Evolutionary conservation across 2,888 invertebrate species (phyloP).

Genomic region (Disparrhopalites patrizii): DNA sequence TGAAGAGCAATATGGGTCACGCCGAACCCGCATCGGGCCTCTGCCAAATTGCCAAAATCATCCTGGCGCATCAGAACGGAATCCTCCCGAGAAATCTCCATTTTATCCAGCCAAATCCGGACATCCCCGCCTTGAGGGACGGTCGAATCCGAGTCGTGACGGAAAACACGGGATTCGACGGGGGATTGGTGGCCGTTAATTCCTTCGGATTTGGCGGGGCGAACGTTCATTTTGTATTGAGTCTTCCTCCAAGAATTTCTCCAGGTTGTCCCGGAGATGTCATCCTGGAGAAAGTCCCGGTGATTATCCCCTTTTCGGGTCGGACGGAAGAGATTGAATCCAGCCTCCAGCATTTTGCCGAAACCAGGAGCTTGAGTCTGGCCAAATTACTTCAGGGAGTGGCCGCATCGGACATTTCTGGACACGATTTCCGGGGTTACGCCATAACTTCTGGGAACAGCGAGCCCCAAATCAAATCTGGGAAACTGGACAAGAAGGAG

Average conservation of each 20-base stretch:
- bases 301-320: not conserved
- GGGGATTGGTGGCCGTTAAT: constrained; percentile 19
- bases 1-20: constrained; percentile 59
- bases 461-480: not conserved
- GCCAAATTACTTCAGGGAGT: constrained; percentile 24
- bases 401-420: constrained; percentile 1
- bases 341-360: not conserved
- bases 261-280: too few species aligned
- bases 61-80: constrained; percentile 55
- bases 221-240: not conserved
- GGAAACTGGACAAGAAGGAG: constrained; percentile 51
- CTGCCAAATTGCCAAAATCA: constrained; percentile 74
- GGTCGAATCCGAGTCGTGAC: constrained; percentile 58
- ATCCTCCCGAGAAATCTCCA: constrained; percentile 86
- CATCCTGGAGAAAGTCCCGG: too few species aligned
- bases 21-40: constrained; percentile 53
- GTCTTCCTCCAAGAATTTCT: not conserved
- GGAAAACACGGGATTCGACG: constrained; percentile 17
- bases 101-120: constrained; percentile 75
- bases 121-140: constrained; percentile 81
- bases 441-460: not conserved
- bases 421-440: constrained; percentile 19
- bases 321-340: not conserved
- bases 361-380: not conserved
- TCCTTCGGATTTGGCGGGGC: constrained; percentile 21